Evolutionary conservation across 2,888 invertebrate genomes (phyloP), one percentile per base, ranked within the genome.

Genomic region (Drosophila neonasuta): DNA sequence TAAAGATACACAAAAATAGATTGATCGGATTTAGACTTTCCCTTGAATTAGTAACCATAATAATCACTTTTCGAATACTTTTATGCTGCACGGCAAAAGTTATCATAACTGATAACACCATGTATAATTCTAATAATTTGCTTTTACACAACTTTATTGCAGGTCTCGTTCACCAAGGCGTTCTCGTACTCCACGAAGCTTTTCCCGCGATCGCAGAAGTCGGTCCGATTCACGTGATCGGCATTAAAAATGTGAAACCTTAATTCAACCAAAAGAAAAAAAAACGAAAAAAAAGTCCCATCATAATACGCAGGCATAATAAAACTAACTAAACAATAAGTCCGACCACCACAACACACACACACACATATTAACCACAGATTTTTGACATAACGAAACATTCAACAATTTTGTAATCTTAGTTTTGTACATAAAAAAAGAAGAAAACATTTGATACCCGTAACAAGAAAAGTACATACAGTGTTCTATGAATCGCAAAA

Each of bases 221-320:
- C 91, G 92, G 74, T 92, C 92, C 41, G 92, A 92, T 85, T 93
- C 93, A 15, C 91, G 93, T 72, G 92, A 93, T 84, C 92, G 93
- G 48, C 92, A 92, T 85, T 93, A 90, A 88, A n/a, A 90, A 88
- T n/a, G 64, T 48, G 32, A 34, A 36, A 32, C 32, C 20, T 42
- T 44, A 56, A 62, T 51, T 61, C 4, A 41, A 41, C 39, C 39
- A 41, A 41, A 36, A 36, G 4, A 44, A 39, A 15, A 64, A 57
- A 30, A 17, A 17, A 17, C 17, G 3, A 17, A 20, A 20, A 20
- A 44, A 49, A 20, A 51, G 42, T 52, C n/a, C 13, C 44, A 30
- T 49, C 45, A 54, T 58, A 30, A 36, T n/a, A 36, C 36, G 42
- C 68, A 64, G 39, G 36, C 48, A 58, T 45, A 44, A 64, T 36